Percentiles rank a stretch among this genome's conserved stretches.
Evolutionary conservation across 2,113 vertebrate species (phyloP).

Genomic region (Carollia perspicillata): DNA sequence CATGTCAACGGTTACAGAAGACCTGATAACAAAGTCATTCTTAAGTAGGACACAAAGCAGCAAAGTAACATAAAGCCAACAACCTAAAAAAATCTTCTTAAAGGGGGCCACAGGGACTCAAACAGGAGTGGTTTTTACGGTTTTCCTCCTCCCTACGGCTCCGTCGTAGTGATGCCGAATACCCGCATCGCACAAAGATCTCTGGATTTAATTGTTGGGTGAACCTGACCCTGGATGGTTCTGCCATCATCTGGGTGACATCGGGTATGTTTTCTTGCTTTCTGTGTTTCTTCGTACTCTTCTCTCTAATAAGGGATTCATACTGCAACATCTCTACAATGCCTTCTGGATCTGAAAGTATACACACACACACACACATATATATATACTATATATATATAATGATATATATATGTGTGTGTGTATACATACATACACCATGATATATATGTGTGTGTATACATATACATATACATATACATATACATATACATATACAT

Average conservation of each 20-base stretch:
- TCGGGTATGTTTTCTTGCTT: background rate
- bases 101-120: background rate
- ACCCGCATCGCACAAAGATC: background rate
- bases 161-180: background rate
- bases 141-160: background rate
- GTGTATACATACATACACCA: too few species aligned
- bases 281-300: background rate
- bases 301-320: background rate
- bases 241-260: background rate
- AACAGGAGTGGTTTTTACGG: background rate
- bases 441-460: too few species aligned
- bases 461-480: too few species aligned
- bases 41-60: background rate
- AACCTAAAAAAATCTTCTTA: background rate
- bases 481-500: too few species aligned
- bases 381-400: too few species aligned
- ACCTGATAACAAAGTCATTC: background rate
- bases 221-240: background rate
- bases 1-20: background rate
- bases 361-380: too few species aligned
- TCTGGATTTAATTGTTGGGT: background rate
- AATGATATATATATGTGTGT: too few species aligned
- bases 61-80: background rate
- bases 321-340: background rate
- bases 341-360: background rate